Conservation (phyloP, 2,797 vertebrate species). For the Cyclopterus lumpus region DNA sequence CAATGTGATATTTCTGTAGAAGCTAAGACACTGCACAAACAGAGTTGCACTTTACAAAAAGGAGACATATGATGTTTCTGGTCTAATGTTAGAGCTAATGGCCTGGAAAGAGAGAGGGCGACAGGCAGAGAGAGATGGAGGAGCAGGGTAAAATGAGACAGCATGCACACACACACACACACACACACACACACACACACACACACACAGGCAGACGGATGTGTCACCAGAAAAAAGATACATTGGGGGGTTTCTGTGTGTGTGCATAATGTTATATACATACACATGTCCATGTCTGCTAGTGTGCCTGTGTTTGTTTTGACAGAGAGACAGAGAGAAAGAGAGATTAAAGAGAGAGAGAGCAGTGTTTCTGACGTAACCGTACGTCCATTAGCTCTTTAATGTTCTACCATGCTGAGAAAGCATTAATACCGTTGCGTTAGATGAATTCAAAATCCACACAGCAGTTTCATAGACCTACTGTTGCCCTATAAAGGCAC, state of each 20-base stretch:
- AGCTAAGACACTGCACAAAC: slow-evolving; percentile 3
- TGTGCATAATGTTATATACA: background rate
- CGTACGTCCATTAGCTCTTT: slow-evolving; percentile 28
- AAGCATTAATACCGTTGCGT: slow-evolving; percentile 10
- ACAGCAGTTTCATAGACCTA: slow-evolving; percentile 14
- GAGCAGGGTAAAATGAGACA: slow-evolving; percentile 27
- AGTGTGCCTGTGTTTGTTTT: slow-evolving; percentile 1
- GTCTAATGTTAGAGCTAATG: slow-evolving; percentile 71
- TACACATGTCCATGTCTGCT: background rate
- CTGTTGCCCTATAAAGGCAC: background rate
- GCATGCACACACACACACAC: background rate
- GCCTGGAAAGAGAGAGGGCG: slow-evolving; percentile 37
- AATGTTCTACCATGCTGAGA: slow-evolving; percentile 42
- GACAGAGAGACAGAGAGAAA: background rate
- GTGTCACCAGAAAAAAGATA: slow-evolving; percentile 25
- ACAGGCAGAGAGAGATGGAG: slow-evolving; percentile 27
- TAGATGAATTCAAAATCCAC: slow-evolving; percentile 28
- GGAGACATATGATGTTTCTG: slow-evolving; percentile 40
- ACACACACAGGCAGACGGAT: slow-evolving; percentile 23
- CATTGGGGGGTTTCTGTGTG: slow-evolving; percentile 10
- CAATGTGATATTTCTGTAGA: slow-evolving; percentile 2
- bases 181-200: no score
- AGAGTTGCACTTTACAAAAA: slow-evolving; percentile 48
- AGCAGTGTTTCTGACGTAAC: slow-evolving; percentile 12
- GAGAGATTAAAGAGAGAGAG: background rate